phyloP scores from a whole-genome alignment of 2,797 vertebrate genomes.

The Heterohyrax brucei region DNA sequence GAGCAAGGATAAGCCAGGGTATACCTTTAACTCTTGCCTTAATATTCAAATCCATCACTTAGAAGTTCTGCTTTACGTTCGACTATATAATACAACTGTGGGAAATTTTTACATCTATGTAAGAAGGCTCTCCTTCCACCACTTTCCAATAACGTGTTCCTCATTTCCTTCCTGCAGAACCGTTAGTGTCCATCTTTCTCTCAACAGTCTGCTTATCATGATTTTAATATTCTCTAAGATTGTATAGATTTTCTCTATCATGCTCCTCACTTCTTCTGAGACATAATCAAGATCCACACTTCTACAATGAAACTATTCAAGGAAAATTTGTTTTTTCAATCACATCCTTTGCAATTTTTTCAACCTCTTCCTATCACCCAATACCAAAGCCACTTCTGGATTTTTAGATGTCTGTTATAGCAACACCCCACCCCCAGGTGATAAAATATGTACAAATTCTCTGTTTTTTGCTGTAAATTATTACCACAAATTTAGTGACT shows the following conservation, averaged over 20 bases:
- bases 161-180: constrained; percentile 14
- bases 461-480: neutral
- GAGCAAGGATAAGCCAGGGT: neutral
- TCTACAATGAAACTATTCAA: neutral
- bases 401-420: neutral
- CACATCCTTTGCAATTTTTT: neutral
- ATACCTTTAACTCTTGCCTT: neutral
- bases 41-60: neutral
- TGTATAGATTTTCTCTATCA: neutral
- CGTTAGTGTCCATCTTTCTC: neutral
- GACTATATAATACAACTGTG: neutral
- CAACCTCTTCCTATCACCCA: neutral
- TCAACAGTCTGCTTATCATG: neutral
- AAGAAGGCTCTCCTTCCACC: neutral
- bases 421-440: neutral
- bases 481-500: too few relatives aligned
- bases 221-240: neutral
- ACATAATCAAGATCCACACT: neutral
- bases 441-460: neutral
- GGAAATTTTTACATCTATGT: neutral
- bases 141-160: neutral
- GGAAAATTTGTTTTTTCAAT: neutral
- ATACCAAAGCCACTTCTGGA: neutral
- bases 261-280: neutral
- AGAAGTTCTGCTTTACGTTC: neutral